phyloP scores from a whole-genome alignment of 1,140 invertebrate genomes.

The Calliphora vicina region DNA sequence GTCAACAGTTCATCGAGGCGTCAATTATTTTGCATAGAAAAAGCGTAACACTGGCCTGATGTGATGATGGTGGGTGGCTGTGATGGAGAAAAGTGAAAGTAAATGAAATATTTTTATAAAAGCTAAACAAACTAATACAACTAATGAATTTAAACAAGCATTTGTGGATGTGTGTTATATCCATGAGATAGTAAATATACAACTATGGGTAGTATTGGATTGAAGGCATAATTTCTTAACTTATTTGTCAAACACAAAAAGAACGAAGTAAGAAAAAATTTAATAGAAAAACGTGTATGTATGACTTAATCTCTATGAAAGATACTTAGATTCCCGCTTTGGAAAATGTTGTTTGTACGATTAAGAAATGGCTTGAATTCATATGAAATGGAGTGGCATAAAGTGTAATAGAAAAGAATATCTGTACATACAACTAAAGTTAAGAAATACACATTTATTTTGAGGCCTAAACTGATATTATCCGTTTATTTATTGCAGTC shows the following conservation, averaged over 20 bases:
- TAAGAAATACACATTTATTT: conserved; percentile 38
- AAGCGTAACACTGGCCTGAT: conserved; percentile 6
- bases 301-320: conserved; percentile 60
- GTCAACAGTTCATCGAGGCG: conserved; percentile 63
- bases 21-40: conserved; percentile 62
- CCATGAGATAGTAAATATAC: too few species aligned
- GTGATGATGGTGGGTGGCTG: neutral
- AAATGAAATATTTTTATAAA: conserved; percentile 27
- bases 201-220: neutral
- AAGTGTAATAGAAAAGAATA: neutral
- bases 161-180: neutral
- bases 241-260: conserved; percentile 28
- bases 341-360: conserved; percentile 7
- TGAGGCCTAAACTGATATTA: conserved; percentile 54
- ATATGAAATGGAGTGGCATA: neutral
- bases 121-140: conserved; percentile 49
- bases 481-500: conserved; percentile 63
- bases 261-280: neutral
- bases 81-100: neutral
- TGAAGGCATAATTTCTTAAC: neutral
- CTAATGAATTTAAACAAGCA: conserved; percentile 61
- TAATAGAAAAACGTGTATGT: conserved; percentile 52
- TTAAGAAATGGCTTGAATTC: neutral
- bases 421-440: neutral
- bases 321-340: conserved; percentile 48